Conservation (phyloP, 2,113 vertebrate species). For the Neomonachus schauinslandi region DNA sequence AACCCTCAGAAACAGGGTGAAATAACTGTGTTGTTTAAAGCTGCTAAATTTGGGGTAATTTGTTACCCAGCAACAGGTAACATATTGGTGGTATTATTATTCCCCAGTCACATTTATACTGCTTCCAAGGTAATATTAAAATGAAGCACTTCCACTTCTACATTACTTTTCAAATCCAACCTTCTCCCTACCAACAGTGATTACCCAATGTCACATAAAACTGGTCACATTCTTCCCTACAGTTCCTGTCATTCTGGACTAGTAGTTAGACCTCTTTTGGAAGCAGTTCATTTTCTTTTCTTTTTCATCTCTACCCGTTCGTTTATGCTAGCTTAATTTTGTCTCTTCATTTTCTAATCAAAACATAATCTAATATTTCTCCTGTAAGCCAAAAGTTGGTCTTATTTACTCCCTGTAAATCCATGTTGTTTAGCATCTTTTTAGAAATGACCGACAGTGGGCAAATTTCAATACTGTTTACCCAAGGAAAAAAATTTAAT, state of each 20-base stretch:
- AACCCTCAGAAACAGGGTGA: background rate
- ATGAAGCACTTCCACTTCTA: background rate
- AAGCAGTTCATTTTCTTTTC: background rate
- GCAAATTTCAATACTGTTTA: background rate
- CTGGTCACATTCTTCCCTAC: background rate
- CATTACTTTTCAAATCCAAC: background rate
- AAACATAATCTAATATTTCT: conserved; percentile 23
- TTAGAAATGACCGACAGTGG: background rate
- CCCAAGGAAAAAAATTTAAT: background rate
- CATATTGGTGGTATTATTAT: background rate
- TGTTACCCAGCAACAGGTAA: background rate
- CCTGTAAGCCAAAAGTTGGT: background rate
- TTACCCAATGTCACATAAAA: background rate
- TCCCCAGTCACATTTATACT: background rate
- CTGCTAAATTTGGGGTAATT: background rate
- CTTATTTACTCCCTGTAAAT: conserved; percentile 15
- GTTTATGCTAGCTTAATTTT: background rate
- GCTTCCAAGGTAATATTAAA: background rate
- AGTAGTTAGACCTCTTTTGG: background rate
- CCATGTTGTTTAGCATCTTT: background rate
- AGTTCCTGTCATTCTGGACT: background rate
- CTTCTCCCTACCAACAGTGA: background rate
- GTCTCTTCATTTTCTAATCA: background rate
- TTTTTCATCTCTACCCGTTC: background rate
- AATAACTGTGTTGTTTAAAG: background rate